phyloP scores from a whole-genome alignment of 2,113 vertebrate genomes.

The Pomatostomus ruficeps region DNA sequence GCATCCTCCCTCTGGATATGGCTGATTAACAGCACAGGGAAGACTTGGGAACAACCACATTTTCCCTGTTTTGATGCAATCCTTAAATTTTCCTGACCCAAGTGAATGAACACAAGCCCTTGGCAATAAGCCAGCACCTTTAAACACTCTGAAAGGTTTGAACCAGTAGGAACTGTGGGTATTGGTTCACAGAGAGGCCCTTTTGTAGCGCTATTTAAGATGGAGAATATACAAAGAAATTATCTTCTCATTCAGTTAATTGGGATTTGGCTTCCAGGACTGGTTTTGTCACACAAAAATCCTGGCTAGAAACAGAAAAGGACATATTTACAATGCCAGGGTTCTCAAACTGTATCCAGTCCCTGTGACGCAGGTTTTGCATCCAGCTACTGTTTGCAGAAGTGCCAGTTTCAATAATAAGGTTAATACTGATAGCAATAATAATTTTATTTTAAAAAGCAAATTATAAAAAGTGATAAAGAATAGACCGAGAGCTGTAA shows the following conservation, averaged over 20 bases:
- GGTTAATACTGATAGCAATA: not conserved
- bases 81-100: not conserved
- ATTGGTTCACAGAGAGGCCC: not conserved
- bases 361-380: not conserved
- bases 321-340: not conserved
- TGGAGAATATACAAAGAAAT: not conserved
- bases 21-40: constrained; percentile 27
- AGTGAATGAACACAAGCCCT: not conserved
- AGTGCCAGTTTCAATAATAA: not conserved
- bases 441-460: not conserved
- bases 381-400: not conserved
- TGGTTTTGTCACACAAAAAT: not conserved
- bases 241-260: not conserved
- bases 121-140: not conserved
- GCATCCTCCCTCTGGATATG: not conserved
- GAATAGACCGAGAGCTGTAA: not conserved
- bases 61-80: not conserved
- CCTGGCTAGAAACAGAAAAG: not conserved
- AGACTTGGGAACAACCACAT: not conserved
- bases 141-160: not conserved
- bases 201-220: not conserved
- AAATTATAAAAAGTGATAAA: not conserved
- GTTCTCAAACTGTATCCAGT: not conserved
- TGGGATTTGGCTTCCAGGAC: not conserved
- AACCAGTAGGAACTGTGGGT: not conserved